These are phyloP conservation scores for Stomorhina lunata DNA, from an alignment of 2,888 invertebrate species.

Conservation along the genomic window DNA sequence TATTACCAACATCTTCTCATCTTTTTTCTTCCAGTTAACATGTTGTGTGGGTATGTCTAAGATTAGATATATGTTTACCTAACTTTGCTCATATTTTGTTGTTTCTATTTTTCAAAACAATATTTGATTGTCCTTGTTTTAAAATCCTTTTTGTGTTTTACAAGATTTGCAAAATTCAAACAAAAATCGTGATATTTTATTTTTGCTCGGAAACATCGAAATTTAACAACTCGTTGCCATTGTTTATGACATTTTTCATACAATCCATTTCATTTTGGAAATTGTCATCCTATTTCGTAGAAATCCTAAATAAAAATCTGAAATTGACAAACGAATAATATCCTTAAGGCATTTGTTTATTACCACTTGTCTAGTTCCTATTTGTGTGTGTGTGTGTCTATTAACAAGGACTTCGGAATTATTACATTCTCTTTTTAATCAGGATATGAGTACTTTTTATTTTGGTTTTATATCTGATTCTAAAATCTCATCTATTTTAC, in stretches of 20 bases:
- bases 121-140: neutral
- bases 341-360: conserved; percentile 49
- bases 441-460: neutral
- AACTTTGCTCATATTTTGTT: neutral
- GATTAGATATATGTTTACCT: neutral
- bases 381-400: neutral
- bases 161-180: neutral
- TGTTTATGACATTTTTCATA: conserved; percentile 20
- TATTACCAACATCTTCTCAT: neutral
- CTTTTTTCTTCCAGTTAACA: neutral
- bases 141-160: neutral
- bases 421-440: conserved; percentile 59
- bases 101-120: neutral
- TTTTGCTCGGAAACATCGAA: neutral
- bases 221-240: conserved; percentile 2
- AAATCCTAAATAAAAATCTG: neutral
- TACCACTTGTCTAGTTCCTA: conserved; percentile 27
- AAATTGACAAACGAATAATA: conserved; percentile 47
- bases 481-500: conserved; percentile 13
- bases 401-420: conserved; percentile 28
- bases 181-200: neutral
- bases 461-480: neutral
- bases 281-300: neutral
- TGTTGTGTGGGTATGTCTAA: neutral
- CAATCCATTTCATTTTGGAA: neutral